phyloP scores from a whole-genome alignment of 2,888 invertebrate genomes.

The Rhaphigaster nebulosa region DNA sequence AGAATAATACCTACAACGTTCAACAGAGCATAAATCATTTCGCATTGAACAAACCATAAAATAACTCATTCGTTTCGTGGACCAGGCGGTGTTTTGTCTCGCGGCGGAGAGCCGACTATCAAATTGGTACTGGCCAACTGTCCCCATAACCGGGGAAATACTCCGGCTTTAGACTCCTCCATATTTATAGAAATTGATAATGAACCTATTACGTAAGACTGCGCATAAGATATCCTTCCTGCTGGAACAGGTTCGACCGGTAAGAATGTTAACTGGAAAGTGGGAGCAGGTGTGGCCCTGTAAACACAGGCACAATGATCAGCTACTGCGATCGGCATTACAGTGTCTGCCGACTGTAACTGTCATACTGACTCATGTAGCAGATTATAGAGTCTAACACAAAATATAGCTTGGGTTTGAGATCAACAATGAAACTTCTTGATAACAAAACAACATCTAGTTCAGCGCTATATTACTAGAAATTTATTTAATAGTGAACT shows the following conservation, averaged over 20 bases:
- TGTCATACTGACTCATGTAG: background rate
- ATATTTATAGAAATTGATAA: conserved; percentile 37
- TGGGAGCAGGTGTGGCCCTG: conserved; percentile 33
- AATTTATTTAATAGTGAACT: no score
- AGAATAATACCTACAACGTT: background rate
- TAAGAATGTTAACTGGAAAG: conserved; percentile 32
- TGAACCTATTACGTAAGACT: conserved; percentile 19
- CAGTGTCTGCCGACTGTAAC: background rate
- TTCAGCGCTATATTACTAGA: no score
- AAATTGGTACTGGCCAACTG: background rate
- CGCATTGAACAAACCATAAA: background rate
- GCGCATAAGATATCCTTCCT: conserved; percentile 36
- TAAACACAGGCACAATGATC: background rate
- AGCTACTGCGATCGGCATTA: background rate
- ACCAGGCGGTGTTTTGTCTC: background rate
- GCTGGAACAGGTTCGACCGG: conserved; percentile 38
- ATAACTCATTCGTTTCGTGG: background rate
- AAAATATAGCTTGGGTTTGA: background rate
- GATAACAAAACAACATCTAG: no score
- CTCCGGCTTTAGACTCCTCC: background rate
- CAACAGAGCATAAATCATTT: conserved; percentile 8
- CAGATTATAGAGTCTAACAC: background rate
- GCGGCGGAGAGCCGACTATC: background rate
- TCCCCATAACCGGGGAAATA: background rate
- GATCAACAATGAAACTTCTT: no score